Percentiles rank a stretch among this genome's conserved stretches.
phyloP scores from a whole-genome alignment of 2,888 invertebrate species.

The Elmis aenea region DNA sequence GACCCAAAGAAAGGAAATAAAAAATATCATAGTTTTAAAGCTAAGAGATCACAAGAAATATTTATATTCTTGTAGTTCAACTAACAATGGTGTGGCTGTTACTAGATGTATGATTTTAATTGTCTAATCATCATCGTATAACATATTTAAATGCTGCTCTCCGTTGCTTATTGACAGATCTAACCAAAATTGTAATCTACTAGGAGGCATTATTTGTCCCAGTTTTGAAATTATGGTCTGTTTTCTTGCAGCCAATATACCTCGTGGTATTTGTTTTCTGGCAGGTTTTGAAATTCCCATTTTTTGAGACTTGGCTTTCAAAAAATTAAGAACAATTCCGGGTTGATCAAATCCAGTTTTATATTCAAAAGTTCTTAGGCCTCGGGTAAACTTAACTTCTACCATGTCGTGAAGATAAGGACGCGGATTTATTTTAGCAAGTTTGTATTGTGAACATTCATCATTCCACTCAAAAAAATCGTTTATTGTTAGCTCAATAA shows the following conservation, averaged over 20 bases:
- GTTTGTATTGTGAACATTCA: constrained; percentile 13
- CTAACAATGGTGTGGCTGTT: too few relatives aligned
- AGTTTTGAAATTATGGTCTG: not conserved
- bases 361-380: constrained; percentile 3
- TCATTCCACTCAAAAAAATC: constrained; percentile 15
- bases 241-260: not conserved
- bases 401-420: constrained; percentile 14
- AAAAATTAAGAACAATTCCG: constrained; percentile 1
- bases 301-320: constrained; percentile 2
- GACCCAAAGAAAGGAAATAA: too few relatives aligned
- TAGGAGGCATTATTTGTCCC: not conserved
- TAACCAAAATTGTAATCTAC: too few relatives aligned
- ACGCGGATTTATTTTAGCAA: constrained; percentile 12
- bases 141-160: too few relatives aligned
- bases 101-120: too few relatives aligned
- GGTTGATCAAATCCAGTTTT: not conserved
- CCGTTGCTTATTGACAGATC: too few relatives aligned
- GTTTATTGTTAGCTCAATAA: constrained; percentile 7
- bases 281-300: constrained; percentile 2
- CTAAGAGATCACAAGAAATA: too few relatives aligned
- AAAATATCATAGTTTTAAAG: too few relatives aligned
- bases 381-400: constrained; percentile 6
- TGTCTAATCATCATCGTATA: too few relatives aligned
- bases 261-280: constrained; percentile 1
- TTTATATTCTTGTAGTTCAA: too few relatives aligned